Evolutionary conservation across 2,888 invertebrate genomes (phyloP).

Genomic region (Glaucopsyche alexis): DNA sequence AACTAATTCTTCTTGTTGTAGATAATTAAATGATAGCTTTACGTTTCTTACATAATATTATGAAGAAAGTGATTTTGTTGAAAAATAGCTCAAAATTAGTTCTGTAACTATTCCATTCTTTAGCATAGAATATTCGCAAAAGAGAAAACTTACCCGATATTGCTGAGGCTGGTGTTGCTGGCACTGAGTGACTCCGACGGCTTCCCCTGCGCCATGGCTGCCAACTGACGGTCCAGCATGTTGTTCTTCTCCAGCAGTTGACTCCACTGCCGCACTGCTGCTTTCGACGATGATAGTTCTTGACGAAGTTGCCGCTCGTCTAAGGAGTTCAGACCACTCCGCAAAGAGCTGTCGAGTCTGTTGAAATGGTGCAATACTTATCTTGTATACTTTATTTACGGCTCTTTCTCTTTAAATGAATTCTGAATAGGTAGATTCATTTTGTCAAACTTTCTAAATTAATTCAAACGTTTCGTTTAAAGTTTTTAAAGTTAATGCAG

Average conservation of each 20-base stretch:
- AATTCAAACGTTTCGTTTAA: neutral
- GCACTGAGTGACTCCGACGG: constrained; percentile 69
- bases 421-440: neutral
- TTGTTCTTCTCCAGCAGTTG: constrained; percentile 72
- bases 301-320: constrained; percentile 73
- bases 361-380: neutral
- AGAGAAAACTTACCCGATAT: constrained; percentile 64
- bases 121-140: neutral
- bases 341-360: constrained; percentile 73
- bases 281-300: constrained; percentile 69
- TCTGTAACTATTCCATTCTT: neutral
- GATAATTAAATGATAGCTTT: neutral
- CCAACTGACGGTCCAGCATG: constrained; percentile 66
- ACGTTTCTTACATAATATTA: too few relatives aligned
- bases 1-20: neutral
- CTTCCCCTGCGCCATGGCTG: constrained; percentile 72
- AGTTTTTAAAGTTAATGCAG: constrained; percentile 1
- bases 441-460: constrained; percentile 2
- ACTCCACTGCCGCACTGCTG: constrained; percentile 72
- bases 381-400: neutral
- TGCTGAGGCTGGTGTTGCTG: constrained; percentile 72
- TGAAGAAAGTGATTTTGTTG: too few relatives aligned
- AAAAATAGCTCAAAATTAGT: too few relatives aligned
- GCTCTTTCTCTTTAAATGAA: neutral
- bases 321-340: constrained; percentile 72